These are phyloP conservation scores for Otus sunia DNA, from an alignment of 2,113 vertebrate genomes.

Conservation along the genomic window DNA sequence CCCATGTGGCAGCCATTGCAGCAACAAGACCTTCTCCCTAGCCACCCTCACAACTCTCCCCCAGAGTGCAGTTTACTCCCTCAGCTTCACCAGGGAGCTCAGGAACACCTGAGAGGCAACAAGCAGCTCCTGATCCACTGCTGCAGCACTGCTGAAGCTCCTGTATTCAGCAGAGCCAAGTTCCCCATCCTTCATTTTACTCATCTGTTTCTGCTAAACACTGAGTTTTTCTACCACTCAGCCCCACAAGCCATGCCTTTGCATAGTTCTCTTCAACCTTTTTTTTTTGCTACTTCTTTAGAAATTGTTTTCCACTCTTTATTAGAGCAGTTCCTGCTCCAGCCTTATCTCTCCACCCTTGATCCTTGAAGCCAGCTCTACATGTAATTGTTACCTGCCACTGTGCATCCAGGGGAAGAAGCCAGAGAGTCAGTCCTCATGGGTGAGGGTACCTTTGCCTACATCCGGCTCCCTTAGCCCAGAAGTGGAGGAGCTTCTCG, in stretches of 20 bases:
- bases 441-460: not conserved
- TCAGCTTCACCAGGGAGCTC: not conserved
- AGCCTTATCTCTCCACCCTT: not conserved
- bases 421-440: not conserved
- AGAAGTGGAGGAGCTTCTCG: not conserved
- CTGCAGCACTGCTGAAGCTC: not conserved
- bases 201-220: not conserved
- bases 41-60: rapidly evolving
- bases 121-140: not conserved
- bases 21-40: not conserved
- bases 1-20: not conserved
- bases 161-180: not conserved
- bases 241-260: rapidly evolving
- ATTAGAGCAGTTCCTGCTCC: not conserved
- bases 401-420: not conserved
- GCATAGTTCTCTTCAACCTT: not conserved
- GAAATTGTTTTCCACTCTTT: not conserved
- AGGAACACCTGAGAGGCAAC: not conserved
- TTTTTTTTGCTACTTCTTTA: not conserved
- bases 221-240: not conserved
- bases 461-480: not conserved
- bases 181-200: not conserved
- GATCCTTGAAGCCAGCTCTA: not conserved
- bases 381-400: not conserved
- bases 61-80: rapidly evolving